Conservation (phyloP, 2,113 vertebrate species). For the Maccullochella peelii region DNA sequence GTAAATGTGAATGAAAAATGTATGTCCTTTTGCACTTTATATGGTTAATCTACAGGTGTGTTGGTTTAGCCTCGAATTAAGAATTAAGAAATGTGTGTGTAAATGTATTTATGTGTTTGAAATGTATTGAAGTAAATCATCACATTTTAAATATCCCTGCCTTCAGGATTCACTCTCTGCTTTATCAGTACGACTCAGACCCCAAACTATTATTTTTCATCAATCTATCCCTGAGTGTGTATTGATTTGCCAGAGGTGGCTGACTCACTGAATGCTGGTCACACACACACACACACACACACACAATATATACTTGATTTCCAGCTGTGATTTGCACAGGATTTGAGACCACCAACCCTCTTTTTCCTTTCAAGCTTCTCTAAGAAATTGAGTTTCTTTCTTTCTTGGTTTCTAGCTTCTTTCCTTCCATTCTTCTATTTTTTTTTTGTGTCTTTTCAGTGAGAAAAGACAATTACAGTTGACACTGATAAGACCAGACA, state of each 20-base stretch:
- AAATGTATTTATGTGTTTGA: not conserved
- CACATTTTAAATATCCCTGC: conserved; percentile 19
- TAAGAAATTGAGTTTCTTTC: conserved; percentile 50
- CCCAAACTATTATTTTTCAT: conserved; percentile 40
- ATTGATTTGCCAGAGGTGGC: conserved; percentile 70
- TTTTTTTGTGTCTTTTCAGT: conserved; percentile 23
- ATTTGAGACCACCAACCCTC: conserved; percentile 40
- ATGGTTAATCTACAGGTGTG: not conserved
- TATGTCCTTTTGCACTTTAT: not conserved
- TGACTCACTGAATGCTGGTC: conserved; percentile 37
- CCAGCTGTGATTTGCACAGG: conserved; percentile 49
- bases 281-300: conserved; percentile 9
- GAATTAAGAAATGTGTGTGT: not conserved
- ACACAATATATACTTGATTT: conserved; percentile 15
- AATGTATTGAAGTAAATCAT: conserved; percentile 3
- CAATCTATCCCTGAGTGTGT: conserved; percentile 27
- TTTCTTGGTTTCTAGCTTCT: conserved; percentile 11
- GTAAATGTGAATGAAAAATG: too few relatives aligned
- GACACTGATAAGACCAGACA: conserved; percentile 37
- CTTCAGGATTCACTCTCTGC: not conserved
- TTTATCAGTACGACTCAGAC: conserved; percentile 16
- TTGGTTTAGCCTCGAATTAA: too few relatives aligned
- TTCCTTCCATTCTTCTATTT: conserved; percentile 9
- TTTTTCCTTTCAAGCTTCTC: conserved; percentile 11
- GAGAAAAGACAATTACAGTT: conserved; percentile 46